These are phyloP conservation scores for Clamator glandarius DNA, from an alignment of 2,797 vertebrate species.

Conservation along the genomic window DNA sequence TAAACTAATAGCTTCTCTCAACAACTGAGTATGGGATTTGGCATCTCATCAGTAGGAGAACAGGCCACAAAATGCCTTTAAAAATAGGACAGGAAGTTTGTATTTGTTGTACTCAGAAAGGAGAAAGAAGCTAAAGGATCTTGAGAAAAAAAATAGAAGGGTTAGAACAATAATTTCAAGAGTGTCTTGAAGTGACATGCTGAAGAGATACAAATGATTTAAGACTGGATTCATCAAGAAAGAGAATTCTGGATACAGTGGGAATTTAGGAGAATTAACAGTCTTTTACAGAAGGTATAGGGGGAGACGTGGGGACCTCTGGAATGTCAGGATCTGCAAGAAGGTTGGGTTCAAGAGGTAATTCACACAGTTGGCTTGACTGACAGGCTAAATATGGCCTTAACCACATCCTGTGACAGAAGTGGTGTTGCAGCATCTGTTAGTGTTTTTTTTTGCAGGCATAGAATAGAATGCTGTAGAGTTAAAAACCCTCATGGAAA, in stretches of 20 bases:
- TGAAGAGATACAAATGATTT: background rate
- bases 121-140: background rate
- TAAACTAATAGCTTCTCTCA: background rate
- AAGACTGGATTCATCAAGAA: background rate
- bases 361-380: background rate
- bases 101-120: background rate
- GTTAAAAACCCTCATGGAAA: background rate
- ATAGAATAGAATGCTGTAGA: background rate
- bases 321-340: background rate
- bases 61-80: background rate
- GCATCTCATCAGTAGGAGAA: background rate
- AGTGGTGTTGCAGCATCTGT: background rate
- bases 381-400: background rate
- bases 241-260: background rate
- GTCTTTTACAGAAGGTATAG: background rate
- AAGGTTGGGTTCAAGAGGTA: background rate
- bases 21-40: background rate
- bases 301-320: background rate
- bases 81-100: background rate
- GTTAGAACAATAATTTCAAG: background rate
- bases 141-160: background rate
- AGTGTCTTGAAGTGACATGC: background rate
- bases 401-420: background rate
- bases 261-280: background rate
- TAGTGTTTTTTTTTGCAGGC: background rate